phyloP scores from a whole-genome alignment of 1,140 invertebrate genomes.

The Neodiprion pinetum region DNA sequence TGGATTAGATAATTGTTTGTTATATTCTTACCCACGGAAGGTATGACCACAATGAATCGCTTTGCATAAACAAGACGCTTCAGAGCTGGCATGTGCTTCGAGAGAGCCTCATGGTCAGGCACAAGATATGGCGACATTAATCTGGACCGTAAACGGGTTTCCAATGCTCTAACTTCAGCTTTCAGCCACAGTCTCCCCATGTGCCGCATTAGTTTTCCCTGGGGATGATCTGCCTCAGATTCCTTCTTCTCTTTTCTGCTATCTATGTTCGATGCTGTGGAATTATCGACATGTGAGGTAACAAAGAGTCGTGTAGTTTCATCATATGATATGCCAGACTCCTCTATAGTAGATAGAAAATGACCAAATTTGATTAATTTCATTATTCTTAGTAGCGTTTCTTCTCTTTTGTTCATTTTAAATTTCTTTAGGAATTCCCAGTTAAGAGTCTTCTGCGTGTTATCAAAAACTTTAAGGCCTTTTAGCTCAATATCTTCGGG shows the following conservation, averaged over 20 bases:
- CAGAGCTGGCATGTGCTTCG: constrained; percentile 74
- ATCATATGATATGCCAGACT: constrained; percentile 66
- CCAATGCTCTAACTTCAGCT: constrained; percentile 75
- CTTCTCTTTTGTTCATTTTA: constrained; percentile 68
- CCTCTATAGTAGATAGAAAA: constrained; percentile 69
- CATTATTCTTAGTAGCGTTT: constrained; percentile 70
- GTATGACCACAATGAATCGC: constrained; percentile 82
- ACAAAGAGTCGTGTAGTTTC: constrained; percentile 63
- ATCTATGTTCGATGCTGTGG: constrained; percentile 48
- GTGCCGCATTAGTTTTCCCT: constrained; percentile 68
- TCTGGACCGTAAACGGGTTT: constrained; percentile 60
- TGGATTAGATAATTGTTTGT: constrained; percentile 25
- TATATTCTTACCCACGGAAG: constrained; percentile 72
- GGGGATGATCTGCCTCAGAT: constrained; percentile 38
- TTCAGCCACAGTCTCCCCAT: constrained; percentile 81
- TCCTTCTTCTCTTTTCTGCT: constrained; percentile 50
- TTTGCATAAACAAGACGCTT: constrained; percentile 79
- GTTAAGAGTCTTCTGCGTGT: constrained; percentile 71
- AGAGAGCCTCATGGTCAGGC: constrained; percentile 75
- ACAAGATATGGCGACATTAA: constrained; percentile 78
- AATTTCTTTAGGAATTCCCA: constrained; percentile 69
- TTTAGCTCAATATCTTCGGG: constrained; percentile 76
- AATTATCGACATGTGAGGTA: constrained; percentile 25
- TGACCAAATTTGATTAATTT: constrained; percentile 79
- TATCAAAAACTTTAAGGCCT: constrained; percentile 71